Evolutionary conservation across 2,113 vertebrate species (phyloP), one percentile per base, ranked within the genome.

Genomic region (Oceanodroma tethys): DNA sequence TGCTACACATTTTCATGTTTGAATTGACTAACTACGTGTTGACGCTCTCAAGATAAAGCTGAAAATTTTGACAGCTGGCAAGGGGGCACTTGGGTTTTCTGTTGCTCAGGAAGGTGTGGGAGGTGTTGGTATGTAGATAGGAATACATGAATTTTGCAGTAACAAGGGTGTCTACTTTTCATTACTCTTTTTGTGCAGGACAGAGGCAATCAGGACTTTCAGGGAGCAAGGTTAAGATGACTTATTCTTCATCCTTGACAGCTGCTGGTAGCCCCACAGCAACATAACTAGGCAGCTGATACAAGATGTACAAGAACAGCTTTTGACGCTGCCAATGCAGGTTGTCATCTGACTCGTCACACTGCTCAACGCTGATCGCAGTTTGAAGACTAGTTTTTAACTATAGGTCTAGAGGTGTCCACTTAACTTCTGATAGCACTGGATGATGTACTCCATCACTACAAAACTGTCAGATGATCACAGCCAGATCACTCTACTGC

Each of bases 11-110:
- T 97, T 94, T 86, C 73, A 52, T 91, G 90, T 96, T 96, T 95
- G 88, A 98, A 96, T 76, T 97, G 94, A 93, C 93, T 96, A 97
- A 88, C 91, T 94, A 92, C 1, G 19, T 97, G 97, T 96, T 97
- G 97, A 97, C 95, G 96, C 93, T 96, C 96, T 93, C 95, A 93
- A 96, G 93, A 93, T 91, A 96, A 97, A 97, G 82, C 91, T 96
- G 95, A 96, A 92, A 92, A 97, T 84, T 91, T 75, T 93, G 97
- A 97, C 97, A 98, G 97, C 92, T 97, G 95, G 91, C 93, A 95
- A 95, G 95, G 93, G 96, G 96, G 96, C 67, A 92, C 94, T 81
- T 96, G 81, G 93, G 94, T 94, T 90, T 97, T 96, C 90, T 97
- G 95, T 91, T 96, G 93, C 95, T 96, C 94, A 96, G 92, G 90